A percentile compares a stretch with the other conserved stretches of the same genome.
Conservation (phyloP, 2,888 invertebrate species). For the Pollenia amentaria region DNA sequence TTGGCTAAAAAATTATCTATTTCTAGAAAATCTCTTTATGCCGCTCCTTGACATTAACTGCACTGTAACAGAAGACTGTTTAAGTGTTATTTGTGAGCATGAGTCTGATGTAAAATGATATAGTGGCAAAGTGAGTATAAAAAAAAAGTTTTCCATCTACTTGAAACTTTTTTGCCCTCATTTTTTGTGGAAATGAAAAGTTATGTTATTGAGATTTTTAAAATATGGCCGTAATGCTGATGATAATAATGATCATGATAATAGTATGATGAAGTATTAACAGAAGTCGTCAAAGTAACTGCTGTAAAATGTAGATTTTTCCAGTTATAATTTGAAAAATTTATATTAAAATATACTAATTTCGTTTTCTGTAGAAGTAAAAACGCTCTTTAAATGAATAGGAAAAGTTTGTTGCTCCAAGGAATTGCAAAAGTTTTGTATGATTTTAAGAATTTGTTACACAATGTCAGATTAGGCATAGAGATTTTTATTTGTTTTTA, state of each 20-base stretch:
- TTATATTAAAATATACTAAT: too few relatives aligned
- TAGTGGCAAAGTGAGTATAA: slow-evolving; percentile 44
- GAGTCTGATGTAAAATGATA: slow-evolving; percentile 23
- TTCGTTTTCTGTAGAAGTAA: not conserved
- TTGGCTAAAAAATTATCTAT: too few relatives aligned
- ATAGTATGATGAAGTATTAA: slow-evolving; percentile 4
- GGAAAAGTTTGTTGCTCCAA: not conserved
- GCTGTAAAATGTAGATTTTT: not conserved
- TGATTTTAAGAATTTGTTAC: too few relatives aligned
- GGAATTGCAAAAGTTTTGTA: too few relatives aligned
- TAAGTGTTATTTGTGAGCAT: not conserved
- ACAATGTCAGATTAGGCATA: too few relatives aligned
- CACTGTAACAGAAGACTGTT: not conserved
- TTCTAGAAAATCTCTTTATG: not conserved
- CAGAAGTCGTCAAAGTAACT: not conserved
- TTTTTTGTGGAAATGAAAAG: not conserved
- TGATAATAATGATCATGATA: not conserved
- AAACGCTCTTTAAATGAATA: not conserved
- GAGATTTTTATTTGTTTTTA: too few relatives aligned
- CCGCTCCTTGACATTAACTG: not conserved
- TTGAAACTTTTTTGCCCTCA: slow-evolving; percentile 8
- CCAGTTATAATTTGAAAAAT: not conserved
- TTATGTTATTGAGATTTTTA: not conserved
- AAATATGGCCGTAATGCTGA: not conserved
- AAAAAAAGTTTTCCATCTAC: slow-evolving; percentile 33